Percentiles rank a stretch among this genome's conserved stretches.
These are phyloP conservation scores for Pseudochirops cupreus DNA, from an alignment of 2,797 vertebrate genomes.

Conservation along the genomic window DNA sequence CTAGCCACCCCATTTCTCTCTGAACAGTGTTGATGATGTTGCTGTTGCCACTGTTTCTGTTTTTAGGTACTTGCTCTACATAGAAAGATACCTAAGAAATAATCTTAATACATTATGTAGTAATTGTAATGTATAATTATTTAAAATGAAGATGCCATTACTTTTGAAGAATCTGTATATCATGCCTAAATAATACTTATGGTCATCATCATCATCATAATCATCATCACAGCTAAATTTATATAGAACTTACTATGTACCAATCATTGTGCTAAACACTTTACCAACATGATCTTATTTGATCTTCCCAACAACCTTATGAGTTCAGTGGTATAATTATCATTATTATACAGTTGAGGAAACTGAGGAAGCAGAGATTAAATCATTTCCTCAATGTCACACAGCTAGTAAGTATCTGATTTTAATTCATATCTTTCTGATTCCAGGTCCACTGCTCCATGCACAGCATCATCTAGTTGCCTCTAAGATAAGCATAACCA, in stretches of 20 bases:
- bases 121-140: background rate
- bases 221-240: background rate
- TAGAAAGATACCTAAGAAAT: background rate
- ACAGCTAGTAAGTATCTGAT: background rate
- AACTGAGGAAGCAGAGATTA: background rate
- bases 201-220: background rate
- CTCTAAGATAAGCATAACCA: background rate
- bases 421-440: background rate
- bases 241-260: background rate
- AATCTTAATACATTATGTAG: background rate
- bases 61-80: background rate
- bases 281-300: background rate
- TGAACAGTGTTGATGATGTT: background rate
- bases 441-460: background rate
- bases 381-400: background rate
- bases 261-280: background rate
- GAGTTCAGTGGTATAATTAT: background rate
- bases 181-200: background rate
- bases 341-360: background rate
- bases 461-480: background rate
- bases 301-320: background rate
- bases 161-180: background rate
- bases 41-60: background rate
- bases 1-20: too few species aligned
- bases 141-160: background rate